A percentile compares a stretch with the other conserved stretches of the same genome.
phyloP scores from a whole-genome alignment of 92 coral and sea anemone species.

The Pocillopora grandis region DNA sequence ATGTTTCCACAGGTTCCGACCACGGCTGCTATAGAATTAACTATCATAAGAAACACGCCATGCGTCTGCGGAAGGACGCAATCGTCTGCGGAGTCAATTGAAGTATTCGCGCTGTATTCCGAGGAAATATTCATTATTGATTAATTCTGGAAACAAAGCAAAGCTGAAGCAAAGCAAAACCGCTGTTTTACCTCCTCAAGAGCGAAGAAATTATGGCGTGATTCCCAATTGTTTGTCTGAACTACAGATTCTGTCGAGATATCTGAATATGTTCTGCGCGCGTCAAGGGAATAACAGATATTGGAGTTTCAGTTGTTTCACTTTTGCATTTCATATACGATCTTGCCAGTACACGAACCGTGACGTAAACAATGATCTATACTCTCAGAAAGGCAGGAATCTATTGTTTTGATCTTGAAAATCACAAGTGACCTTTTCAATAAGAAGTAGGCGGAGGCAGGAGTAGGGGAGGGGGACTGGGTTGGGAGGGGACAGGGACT shows the following conservation, averaged over 20 bases:
- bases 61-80: constrained; percentile 48
- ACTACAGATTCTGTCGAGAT: not conserved
- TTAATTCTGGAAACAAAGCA: not conserved
- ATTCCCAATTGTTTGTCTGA: not conserved
- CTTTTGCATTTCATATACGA: not conserved
- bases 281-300: not conserved
- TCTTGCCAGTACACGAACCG: not conserved
- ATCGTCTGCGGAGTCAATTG: not conserved
- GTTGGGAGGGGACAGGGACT: too few species aligned
- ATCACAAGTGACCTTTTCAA: too few species aligned
- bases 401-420: not conserved
- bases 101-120: not conserved
- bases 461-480: too few species aligned
- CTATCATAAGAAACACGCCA: constrained; percentile 41
- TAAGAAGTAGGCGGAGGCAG: too few species aligned
- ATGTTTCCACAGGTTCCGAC: constrained; percentile 53
- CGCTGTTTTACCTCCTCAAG: not conserved
- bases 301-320: not conserved
- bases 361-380: not conserved
- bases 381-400: not conserved
- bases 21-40: constrained; percentile 24
- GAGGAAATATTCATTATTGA: not conserved
- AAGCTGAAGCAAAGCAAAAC: not conserved
- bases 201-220: not conserved
- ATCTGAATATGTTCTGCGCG: not conserved